Conservation (phyloP, 2,888 invertebrate species). For the Sphinx pinastri region DNA sequence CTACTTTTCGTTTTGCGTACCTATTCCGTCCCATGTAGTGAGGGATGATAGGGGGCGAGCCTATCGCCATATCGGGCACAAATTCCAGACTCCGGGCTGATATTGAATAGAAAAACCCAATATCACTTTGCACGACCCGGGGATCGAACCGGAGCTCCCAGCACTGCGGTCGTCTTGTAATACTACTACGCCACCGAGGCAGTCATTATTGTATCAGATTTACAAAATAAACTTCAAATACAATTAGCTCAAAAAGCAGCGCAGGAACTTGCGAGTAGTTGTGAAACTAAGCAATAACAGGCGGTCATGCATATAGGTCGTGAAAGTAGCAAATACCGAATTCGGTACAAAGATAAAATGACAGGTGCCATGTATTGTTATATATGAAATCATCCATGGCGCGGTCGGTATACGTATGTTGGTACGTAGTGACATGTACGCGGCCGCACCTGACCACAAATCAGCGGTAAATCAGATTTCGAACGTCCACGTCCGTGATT, state of each 20-base stretch:
- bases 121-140: too few relatives aligned
- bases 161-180: too few relatives aligned
- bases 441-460: conserved; percentile 67
- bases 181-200: too few relatives aligned
- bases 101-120: too few relatives aligned
- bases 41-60: too few relatives aligned
- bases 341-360: conserved; percentile 26
- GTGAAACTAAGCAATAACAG: not conserved
- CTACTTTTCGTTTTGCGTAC: too few relatives aligned
- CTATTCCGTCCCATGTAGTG: too few relatives aligned
- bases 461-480: conserved; percentile 80
- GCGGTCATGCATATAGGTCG: not conserved
- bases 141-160: too few relatives aligned
- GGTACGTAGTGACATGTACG: conserved; percentile 33
- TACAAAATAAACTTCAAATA: not conserved
- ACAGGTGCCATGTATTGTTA: conserved; percentile 28
- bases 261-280: not conserved
- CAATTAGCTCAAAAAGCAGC: not conserved
- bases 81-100: too few relatives aligned
- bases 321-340: conserved; percentile 2
- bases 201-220: not conserved
- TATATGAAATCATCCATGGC: conserved; percentile 17
- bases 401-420: conserved; percentile 20
- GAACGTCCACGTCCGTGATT: conserved; percentile 73
- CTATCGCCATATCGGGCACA: too few relatives aligned